Percentiles rank a stretch among this genome's conserved stretches.
Conservation (phyloP, 2,113 vertebrate genomes). For the Rhinolophus ferrumequinum region DNA sequence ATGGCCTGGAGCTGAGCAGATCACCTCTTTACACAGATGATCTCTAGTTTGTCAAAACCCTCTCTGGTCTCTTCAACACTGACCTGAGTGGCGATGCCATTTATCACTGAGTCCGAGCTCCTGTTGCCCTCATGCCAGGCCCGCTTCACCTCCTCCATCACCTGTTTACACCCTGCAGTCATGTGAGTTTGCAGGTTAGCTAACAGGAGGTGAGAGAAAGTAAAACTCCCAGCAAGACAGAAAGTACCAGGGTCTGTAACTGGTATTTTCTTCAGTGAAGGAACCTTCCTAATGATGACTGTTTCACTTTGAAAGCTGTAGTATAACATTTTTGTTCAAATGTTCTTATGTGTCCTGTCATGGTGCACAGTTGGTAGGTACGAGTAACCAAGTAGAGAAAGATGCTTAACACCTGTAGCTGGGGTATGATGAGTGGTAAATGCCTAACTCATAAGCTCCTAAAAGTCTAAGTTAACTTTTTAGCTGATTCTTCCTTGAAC, state of each 20-base stretch:
- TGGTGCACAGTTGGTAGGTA: not conserved
- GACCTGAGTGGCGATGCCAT: not conserved
- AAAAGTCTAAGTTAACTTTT: not conserved
- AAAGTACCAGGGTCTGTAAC: not conserved
- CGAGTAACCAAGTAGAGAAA: not conserved
- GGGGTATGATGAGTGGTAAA: not conserved
- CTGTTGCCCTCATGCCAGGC: not conserved
- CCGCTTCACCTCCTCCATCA: not conserved
- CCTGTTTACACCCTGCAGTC: not conserved
- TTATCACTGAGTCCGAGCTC: not conserved
- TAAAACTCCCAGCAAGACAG: not conserved
- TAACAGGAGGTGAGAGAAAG: not conserved
- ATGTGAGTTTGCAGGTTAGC: not conserved
- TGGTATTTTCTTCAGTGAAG: not conserved
- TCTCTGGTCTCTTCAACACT: not conserved
- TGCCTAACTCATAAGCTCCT: not conserved
- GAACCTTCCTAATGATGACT: not conserved
- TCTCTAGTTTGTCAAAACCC: not conserved
- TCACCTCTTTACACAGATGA: not conserved
- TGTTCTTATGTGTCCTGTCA: not conserved
- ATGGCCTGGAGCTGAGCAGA: not conserved
- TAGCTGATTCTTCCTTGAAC: not conserved
- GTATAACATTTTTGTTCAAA: not conserved
- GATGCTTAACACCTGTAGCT: not conserved
- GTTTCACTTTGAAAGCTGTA: not conserved